phyloP scores from a whole-genome alignment of 2,888 invertebrate genomes.

The Limnephilus auricula region DNA sequence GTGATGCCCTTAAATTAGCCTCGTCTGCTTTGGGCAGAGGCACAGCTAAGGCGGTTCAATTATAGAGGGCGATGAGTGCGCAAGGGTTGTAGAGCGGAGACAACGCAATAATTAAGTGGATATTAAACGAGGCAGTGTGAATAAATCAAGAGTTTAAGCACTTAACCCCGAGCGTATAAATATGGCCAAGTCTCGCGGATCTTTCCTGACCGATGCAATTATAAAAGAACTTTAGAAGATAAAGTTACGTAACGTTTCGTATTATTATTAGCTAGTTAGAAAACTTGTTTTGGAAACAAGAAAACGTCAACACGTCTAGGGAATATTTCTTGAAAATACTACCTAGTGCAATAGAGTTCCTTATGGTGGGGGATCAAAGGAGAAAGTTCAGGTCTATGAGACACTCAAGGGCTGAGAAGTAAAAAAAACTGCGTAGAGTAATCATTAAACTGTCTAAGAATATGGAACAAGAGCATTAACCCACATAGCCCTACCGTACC shows the following conservation, averaged over 20 bases:
- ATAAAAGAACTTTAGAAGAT: neutral
- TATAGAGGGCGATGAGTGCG: neutral
- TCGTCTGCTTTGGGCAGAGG: neutral
- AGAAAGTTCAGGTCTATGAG: no score
- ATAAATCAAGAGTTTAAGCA: slow-evolving; percentile 61
- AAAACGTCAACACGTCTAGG: neutral
- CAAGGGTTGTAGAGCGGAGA: slow-evolving; percentile 25
- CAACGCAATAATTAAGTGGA: slow-evolving; percentile 45
- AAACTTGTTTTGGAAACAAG: neutral
- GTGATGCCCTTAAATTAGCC: neutral
- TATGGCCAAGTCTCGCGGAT: slow-evolving; percentile 54
- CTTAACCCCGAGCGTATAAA: slow-evolving; percentile 61
- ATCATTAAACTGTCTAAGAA: no score
- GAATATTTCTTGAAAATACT: neutral
- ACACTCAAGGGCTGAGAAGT: no score
- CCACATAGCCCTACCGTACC: no score
- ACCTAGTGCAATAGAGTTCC: neutral
- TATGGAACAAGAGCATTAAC: no score
- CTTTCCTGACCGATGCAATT: slow-evolving; percentile 19
- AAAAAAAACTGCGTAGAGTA: no score
- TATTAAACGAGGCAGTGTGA: slow-evolving; percentile 58
- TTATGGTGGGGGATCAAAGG: no score
- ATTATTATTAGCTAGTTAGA: neutral
- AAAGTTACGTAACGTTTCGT: neutral
- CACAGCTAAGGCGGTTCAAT: neutral